Evolutionary conservation across 2,113 vertebrate species (phyloP).

Genomic region (Carassius carassius): DNA sequence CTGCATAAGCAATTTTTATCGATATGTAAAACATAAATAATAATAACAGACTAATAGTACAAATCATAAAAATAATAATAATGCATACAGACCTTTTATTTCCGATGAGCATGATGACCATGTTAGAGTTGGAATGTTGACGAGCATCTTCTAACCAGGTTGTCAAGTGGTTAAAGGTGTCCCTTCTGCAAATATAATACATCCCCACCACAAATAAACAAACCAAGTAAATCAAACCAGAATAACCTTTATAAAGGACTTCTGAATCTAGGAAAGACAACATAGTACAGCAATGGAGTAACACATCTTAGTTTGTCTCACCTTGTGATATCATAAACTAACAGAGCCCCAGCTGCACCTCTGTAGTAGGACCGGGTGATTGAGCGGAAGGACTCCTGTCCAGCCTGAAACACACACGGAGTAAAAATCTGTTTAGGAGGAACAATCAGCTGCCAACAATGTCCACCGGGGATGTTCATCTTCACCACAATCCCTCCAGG

Average conservation of each 20-base stretch:
- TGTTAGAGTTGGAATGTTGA: conserved; percentile 99
- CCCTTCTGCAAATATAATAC: conserved; percentile 81
- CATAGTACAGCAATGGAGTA: not conserved
- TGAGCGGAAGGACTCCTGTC: conserved; percentile 97
- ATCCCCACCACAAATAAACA: not conserved
- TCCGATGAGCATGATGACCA: conserved; percentile 99
- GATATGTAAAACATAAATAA: not conserved
- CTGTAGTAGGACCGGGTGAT: conserved; percentile 99
- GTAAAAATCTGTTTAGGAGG: not conserved
- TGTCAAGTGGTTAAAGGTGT: conserved; percentile 99
- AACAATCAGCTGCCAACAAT: not conserved
- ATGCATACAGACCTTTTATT: conserved; percentile 88
- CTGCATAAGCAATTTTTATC: not conserved
- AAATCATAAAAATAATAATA: not conserved
- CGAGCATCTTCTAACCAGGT: conserved; percentile 99
- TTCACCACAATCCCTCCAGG: not conserved
- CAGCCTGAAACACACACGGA: conserved; percentile 82
- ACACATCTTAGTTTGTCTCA: conserved; percentile 63
- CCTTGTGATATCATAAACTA: conserved; percentile 99
- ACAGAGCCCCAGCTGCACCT: conserved; percentile 95
- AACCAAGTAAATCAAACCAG: no score
- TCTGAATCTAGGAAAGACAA: not conserved
- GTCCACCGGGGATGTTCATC: not conserved
- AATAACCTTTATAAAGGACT: no score
- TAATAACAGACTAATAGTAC: not conserved